Evolutionary conservation across 2,888 invertebrate genomes (phyloP).

Genomic region (Pseudococcus longispinus): DNA sequence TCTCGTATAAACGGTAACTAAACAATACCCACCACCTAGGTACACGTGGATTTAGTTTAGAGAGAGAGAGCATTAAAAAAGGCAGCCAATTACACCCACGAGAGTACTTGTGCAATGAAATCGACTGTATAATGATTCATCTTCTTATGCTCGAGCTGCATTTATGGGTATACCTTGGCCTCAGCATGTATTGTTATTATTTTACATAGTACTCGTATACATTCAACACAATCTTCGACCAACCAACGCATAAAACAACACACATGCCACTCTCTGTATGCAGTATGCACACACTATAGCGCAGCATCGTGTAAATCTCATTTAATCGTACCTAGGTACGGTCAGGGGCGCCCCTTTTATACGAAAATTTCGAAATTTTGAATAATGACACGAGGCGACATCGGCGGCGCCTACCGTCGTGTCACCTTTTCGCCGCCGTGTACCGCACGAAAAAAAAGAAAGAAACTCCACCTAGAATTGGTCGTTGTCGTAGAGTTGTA

Average conservation of each 20-base stretch:
- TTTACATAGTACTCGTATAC: neutral
- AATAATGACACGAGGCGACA: neutral
- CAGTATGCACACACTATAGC: neutral
- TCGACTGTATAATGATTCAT: slow-evolving; percentile 48
- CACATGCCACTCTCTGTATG: neutral
- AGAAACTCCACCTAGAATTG: neutral
- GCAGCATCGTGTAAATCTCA: neutral
- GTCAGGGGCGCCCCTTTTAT: neutral
- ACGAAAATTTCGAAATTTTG: neutral
- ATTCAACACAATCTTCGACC: neutral
- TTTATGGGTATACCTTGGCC: slow-evolving; percentile 36
- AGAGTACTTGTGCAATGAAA: slow-evolving; percentile 51
- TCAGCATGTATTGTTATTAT: slow-evolving; percentile 3
- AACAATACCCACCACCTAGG: neutral
- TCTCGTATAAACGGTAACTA: neutral
- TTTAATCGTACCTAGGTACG: neutral
- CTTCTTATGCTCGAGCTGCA: slow-evolving; percentile 1
- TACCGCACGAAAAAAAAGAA: neutral
- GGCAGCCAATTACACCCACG: slow-evolving; percentile 49
- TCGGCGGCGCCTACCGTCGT: neutral
- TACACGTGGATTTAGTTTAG: slow-evolving; percentile 47
- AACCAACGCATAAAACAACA: neutral
- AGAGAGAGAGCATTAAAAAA: slow-evolving; percentile 37
- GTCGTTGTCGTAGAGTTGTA: neutral
- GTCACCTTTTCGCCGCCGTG: neutral